These are phyloP conservation scores for Leptopilina myrica DNA, from an alignment of 2,888 invertebrate genomes.

Conservation along the genomic window DNA sequence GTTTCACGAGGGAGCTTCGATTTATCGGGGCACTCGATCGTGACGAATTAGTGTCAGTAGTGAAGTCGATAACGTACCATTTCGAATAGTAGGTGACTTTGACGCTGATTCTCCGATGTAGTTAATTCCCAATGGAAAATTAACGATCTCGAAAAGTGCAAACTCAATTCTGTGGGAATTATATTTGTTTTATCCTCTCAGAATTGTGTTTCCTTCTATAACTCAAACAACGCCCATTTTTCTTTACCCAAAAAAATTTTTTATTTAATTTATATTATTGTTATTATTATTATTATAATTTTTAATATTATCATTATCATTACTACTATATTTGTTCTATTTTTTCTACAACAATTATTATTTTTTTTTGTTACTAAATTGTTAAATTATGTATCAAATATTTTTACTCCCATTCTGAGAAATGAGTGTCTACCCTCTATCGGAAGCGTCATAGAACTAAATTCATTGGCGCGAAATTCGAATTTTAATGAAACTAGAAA, in stretches of 20 bases:
- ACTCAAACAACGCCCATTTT: background rate
- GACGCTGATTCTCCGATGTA: conserved; percentile 19
- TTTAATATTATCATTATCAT: too few relatives aligned
- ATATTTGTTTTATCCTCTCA: background rate
- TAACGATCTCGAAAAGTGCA: conserved; percentile 19
- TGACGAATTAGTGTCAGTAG: conserved; percentile 63
- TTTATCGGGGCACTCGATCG: conserved; percentile 67
- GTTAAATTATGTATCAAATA: too few relatives aligned
- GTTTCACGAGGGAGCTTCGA: conserved; percentile 56
- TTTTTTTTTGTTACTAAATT: too few relatives aligned
- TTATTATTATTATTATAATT: too few relatives aligned
- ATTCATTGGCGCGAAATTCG: too few relatives aligned
- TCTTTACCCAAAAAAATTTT: background rate
- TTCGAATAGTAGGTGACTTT: conserved; percentile 24
- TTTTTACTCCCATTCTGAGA: too few relatives aligned
- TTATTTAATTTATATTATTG: too few relatives aligned
- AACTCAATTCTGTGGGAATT: background rate
- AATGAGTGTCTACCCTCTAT: too few relatives aligned
- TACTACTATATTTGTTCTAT: too few relatives aligned
- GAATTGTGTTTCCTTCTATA: background rate
- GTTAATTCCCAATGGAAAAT: conserved; percentile 3
- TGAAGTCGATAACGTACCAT: conserved; percentile 17
- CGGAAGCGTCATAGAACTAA: too few relatives aligned
- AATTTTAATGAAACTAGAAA: too few relatives aligned
- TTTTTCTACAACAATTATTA: too few relatives aligned